Evolutionary conservation across 2,888 invertebrate species (phyloP), one percentile per base, ranked within the genome.

Genomic region (Elgonia sp.): DNA sequence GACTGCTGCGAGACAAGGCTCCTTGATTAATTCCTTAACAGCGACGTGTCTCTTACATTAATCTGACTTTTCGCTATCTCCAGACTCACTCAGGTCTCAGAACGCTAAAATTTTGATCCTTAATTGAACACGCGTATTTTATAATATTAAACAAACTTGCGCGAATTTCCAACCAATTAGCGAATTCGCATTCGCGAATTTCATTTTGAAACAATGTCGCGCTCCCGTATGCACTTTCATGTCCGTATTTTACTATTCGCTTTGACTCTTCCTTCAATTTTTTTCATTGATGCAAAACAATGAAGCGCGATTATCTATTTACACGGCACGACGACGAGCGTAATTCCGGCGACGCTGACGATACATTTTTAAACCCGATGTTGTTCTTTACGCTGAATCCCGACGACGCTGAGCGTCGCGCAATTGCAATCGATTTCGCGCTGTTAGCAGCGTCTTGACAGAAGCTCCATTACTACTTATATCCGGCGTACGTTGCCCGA

Each of bases 221-320:
- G 55, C 70, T 86, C 62, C 53, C 70, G 76, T 86, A 86, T 86
- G 72, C 83, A 79, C 86, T 87, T 87, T 87, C 79, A 87, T 73
- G 73, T 83, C 72, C 3, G 75, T 60, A 53, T 67, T 86, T 86
- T 81, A 70, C 73, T 63, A 86, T 86, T 86, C 86, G 86, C 86
- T 86, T 86, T 86, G 86, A 86, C 82, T 82, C 55, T 50, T 82
- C 82, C 76, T 77, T 63, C 70, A 82, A 82, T 82, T 86, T 86
- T 86, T 86, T 81, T 77, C 82, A 86, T 82, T 77, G 77, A 82
- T 77, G 81, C 86, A 82, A 86, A 86, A 82, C 86, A 86, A 86
- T 86, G 86, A 86, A 86, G 14, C 86, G 75, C 76, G 80, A 86
- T 86, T 86, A 86, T 86, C 75, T 86, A 86, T 86, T 86, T 86